A percentile compares a stretch with the other conserved stretches of the same genome.
Evolutionary conservation across 1,140 invertebrate genomes (phyloP).

Genomic region (Cydia fagiglandana): DNA sequence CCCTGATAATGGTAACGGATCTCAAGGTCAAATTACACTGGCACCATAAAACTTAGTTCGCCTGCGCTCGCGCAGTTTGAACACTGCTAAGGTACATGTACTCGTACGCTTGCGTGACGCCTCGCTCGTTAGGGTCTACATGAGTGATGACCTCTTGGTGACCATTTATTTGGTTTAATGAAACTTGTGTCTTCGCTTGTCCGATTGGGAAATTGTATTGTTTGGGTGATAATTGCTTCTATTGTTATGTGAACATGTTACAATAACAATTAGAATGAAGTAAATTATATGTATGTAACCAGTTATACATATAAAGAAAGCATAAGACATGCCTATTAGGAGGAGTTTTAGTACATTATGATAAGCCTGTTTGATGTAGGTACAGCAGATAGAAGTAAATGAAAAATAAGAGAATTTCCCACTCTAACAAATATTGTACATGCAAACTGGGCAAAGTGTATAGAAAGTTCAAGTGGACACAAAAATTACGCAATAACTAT

Average conservation of each 20-base stretch:
- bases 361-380: too few relatives aligned
- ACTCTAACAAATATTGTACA: too few relatives aligned
- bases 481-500: too few relatives aligned
- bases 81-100: not conserved
- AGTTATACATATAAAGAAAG: too few relatives aligned
- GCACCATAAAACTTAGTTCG: not conserved
- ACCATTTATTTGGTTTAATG: constrained; percentile 28
- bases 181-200: constrained; percentile 21
- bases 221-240: not conserved
- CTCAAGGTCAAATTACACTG: not conserved
- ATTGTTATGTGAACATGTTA: not conserved
- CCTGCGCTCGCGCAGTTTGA: not conserved
- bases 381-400: too few relatives aligned
- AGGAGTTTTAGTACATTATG: too few relatives aligned
- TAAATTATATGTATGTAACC: too few relatives aligned
- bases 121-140: constrained; percentile 13
- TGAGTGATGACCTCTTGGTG: constrained; percentile 24
- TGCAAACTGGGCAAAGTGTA: too few relatives aligned
- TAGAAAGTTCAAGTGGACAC: too few relatives aligned
- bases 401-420: too few relatives aligned
- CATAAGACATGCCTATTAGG: too few relatives aligned
- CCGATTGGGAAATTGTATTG: constrained; percentile 4
- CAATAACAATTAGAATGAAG: not conserved
- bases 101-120: constrained; percentile 24
- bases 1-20: too few relatives aligned